Evolutionary conservation across 2,113 vertebrate species (phyloP).

Genomic region (Zosterops japonicus): DNA sequence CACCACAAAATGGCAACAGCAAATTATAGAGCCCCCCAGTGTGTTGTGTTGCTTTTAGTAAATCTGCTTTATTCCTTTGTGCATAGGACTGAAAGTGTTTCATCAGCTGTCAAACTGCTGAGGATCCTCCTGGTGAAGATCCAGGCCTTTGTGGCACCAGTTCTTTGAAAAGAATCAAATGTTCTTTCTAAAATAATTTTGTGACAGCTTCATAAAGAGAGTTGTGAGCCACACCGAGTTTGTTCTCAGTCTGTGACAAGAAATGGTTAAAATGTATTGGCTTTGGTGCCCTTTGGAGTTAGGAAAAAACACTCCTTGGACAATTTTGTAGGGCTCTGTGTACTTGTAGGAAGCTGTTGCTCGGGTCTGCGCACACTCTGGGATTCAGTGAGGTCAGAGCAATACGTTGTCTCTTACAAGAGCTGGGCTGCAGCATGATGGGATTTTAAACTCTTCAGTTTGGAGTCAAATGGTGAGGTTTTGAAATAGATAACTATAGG

Average conservation of each 20-base stretch:
- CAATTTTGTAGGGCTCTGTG: neutral
- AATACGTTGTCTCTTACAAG: neutral
- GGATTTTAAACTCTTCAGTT: neutral
- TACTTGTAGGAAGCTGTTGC: neutral
- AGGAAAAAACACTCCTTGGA: neutral
- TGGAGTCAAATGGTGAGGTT: neutral
- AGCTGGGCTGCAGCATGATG: neutral
- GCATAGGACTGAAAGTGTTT: neutral
- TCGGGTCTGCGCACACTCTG: accelerated
- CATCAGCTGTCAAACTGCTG: neutral
- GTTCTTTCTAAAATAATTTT: neutral
- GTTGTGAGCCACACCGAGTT: accelerated
- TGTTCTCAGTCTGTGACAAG: neutral
- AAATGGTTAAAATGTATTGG: neutral
- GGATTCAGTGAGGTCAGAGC: neutral
- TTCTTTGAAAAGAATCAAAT: neutral
- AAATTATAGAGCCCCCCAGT: neutral
- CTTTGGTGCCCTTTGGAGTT: neutral
- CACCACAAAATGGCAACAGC: neutral
- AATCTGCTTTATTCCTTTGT: neutral
- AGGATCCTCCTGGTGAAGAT: neutral
- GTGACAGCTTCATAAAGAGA: neutral
- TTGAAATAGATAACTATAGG: neutral
- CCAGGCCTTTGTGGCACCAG: neutral
- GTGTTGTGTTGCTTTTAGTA: neutral